Base-by-base conservation (phyloP, 2,888 invertebrate species). In the Ypsolopha scabrella region DNA sequence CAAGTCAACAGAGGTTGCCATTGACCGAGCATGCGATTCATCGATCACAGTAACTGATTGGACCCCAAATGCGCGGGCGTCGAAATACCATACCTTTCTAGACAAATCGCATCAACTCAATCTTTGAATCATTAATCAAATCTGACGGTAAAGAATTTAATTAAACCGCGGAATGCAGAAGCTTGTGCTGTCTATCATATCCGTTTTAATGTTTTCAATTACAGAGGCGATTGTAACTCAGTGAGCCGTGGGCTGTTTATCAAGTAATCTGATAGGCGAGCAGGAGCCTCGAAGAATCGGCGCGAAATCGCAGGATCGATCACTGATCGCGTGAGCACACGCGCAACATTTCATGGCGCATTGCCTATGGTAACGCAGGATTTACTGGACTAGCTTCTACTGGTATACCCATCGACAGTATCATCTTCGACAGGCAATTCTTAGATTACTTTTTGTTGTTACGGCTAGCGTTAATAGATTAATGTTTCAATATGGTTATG, bases 121-220 rank as follows among this genome's bases (percentile, higher is more conserved):
- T 14, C 50, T 13, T 13, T 6, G 37, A 34, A 2, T 11, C 7
- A 51, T 44, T 24, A 36, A 44, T 51, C 44, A 44, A 51, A 37
- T 10, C 35, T 46, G 36, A 39, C 39, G 41, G 24, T 33, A 49
- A 39, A 49, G 41, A 50, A 50, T 51, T 51, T 41, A 53, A 53
- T 51, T 51, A 51, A 48, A 45, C 35, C 38, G 48, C 39, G 51
- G 48, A 51, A 48, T 50, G 44, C 41, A 45, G 44, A 35, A 13
- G 51, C 51, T 36, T 11, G n/a, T 33, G 13, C 41, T 36, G 48
- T 51, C 44, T 45, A 45, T 51, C 50, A 50, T 11, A 43, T 34
- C n/a, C 36, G 36, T 50, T 44, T 49, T 45, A 44, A 60, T 61
- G 60, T 62, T 62, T 68, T 65, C 62, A 66, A 70, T 68, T 65